These are phyloP conservation scores for Cyrtorhinus lividipennis DNA, from an alignment of 1,140 invertebrate genomes.

Conservation along the genomic window DNA sequence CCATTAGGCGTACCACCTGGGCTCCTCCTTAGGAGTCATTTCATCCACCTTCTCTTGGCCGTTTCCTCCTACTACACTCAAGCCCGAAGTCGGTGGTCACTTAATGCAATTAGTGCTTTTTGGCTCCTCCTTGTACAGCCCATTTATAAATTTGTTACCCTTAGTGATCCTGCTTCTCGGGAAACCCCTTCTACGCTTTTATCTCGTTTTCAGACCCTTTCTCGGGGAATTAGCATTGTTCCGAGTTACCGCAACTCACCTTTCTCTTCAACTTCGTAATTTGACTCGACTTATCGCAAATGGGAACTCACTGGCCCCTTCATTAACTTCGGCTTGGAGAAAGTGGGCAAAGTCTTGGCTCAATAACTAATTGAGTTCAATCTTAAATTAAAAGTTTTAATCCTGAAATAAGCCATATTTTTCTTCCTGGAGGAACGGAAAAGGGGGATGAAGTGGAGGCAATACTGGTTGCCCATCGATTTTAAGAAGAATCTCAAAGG, in stretches of 20 bases:
- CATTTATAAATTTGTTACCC: not conserved
- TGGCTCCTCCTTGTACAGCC: not conserved
- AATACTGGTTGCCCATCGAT: too few species aligned
- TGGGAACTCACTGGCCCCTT: not conserved
- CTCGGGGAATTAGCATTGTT: not conserved
- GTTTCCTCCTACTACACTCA: not conserved
- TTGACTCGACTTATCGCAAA: not conserved
- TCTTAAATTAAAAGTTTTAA: not conserved
- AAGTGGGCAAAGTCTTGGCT: not conserved
- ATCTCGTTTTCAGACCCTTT: not conserved
- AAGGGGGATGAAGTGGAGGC: not conserved
- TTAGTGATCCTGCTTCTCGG: not conserved
- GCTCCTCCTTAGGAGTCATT: not conserved
- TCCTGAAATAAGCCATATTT: not conserved
- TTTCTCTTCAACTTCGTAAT: not conserved
- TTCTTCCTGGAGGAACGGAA: not conserved
- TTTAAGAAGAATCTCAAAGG: too few species aligned
- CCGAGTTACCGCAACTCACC: not conserved
- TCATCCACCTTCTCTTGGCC: not conserved
- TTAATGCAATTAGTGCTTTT: not conserved
- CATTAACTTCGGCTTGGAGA: not conserved
- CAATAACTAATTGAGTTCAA: not conserved
- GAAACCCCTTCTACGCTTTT: not conserved
- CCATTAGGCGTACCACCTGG: not conserved
- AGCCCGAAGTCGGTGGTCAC: not conserved